Conservation (phyloP, 2,888 invertebrate genomes). For the Callinectes sapidus region DNA sequence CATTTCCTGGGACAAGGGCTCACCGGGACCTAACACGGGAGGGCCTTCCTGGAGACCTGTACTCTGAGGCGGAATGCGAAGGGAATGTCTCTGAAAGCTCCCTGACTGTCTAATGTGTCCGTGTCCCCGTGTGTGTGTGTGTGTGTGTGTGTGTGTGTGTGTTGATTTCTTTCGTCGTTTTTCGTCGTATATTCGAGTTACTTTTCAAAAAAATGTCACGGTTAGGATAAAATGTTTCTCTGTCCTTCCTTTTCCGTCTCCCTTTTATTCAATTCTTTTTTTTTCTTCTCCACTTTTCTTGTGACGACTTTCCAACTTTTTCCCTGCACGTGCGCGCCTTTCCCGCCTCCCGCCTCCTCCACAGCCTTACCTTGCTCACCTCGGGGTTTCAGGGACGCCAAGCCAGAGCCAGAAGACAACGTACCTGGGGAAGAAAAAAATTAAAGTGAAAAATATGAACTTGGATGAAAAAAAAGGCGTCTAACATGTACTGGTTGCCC, state of each 20-base stretch:
- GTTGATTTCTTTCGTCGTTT: background rate
- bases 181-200: too few relatives aligned
- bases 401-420: conserved; percentile 3
- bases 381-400: background rate
- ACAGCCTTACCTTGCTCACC: background rate
- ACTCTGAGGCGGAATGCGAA: background rate
- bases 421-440: conserved; percentile 11
- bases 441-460: background rate
- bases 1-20: conserved; percentile 33
- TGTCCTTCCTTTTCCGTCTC: background rate
- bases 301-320: background rate
- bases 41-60: background rate
- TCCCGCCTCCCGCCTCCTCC: background rate
- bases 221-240: background rate
- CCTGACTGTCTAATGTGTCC: background rate
- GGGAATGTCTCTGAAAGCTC: background rate
- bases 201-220: background rate
- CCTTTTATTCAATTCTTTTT: background rate
- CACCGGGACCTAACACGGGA: background rate
- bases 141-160: conserved; percentile 25
- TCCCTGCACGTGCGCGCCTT: background rate
- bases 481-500: too few relatives aligned
- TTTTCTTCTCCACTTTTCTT: background rate
- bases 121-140: background rate
- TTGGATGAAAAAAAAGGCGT: background rate